Conservation (phyloP, 2,888 invertebrate genomes). For the Noctua janthe region DNA sequence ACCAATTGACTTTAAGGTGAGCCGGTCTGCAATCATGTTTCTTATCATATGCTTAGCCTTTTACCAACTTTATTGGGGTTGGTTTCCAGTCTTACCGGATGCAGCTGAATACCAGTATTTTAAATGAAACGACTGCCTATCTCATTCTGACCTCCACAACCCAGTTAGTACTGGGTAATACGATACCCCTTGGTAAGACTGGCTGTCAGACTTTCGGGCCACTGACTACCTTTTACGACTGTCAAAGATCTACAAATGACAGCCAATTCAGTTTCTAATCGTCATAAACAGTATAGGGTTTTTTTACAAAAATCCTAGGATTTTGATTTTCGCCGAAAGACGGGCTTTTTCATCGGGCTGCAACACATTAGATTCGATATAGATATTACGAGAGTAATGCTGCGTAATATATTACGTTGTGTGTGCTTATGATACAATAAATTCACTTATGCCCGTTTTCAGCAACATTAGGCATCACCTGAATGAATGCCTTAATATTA, state of each 20-base stretch:
- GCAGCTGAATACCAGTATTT: not conserved
- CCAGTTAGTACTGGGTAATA: not conserved
- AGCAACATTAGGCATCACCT: not conserved
- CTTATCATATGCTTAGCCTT: not conserved
- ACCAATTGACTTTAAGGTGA: not conserved
- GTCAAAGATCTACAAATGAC: not conserved
- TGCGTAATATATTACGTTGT: slow-evolving; percentile 30
- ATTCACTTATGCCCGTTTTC: slow-evolving; percentile 19
- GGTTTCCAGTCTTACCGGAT: not conserved
- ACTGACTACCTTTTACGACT: not conserved
- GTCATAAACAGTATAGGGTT: not conserved
- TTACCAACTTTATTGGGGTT: no score
- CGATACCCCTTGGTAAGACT: not conserved
- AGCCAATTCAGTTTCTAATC: not conserved
- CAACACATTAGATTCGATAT: slow-evolving; percentile 25
- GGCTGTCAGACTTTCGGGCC: not conserved
- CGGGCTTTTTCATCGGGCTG: no score
- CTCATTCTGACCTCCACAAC: not conserved
- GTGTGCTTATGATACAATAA: slow-evolving; percentile 35
- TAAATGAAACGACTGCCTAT: not conserved
- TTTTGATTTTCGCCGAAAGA: not conserved
- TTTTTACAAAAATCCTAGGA: not conserved
- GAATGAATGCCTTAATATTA: not conserved
- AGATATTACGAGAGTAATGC: slow-evolving; percentile 38
- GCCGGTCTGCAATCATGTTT: not conserved